These are phyloP conservation scores for Autographa pulchrina DNA, from an alignment of 2,888 invertebrate genomes.

Conservation along the genomic window DNA sequence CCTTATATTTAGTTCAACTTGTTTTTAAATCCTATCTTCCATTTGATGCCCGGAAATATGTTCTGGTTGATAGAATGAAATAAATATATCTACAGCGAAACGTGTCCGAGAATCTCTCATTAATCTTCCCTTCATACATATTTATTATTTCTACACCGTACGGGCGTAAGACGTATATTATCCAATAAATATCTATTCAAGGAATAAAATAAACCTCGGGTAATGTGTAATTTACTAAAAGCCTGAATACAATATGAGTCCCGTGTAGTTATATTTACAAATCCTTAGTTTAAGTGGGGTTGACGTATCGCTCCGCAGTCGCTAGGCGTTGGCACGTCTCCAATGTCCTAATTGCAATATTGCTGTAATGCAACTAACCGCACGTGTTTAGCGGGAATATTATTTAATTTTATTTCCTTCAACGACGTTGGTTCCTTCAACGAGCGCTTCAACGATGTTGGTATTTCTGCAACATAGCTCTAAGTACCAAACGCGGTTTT, in stretches of 20 bases:
- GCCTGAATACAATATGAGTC: slow-evolving; percentile 22
- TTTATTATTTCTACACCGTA: slow-evolving; percentile 1
- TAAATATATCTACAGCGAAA: neutral
- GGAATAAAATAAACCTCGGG: slow-evolving; percentile 26
- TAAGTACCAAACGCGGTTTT: neutral
- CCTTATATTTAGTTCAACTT: neutral
- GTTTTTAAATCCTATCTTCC: neutral
- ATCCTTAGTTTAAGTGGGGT: slow-evolving; percentile 37
- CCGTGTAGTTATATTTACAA: slow-evolving; percentile 49
- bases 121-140: slow-evolving; percentile 4
- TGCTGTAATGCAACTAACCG: slow-evolving; percentile 20
- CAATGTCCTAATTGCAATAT: slow-evolving; percentile 65
- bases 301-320: slow-evolving; percentile 48
- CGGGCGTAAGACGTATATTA: neutral
- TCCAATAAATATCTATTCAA: slow-evolving; percentile 12
- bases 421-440: too few species aligned
- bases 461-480: neutral
- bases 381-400: slow-evolving; percentile 3
- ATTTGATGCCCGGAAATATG: neutral
- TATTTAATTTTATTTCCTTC: slow-evolving; percentile 12
- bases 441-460: neutral
- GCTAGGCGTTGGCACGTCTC: slow-evolving; percentile 60
- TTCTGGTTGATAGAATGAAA: neutral
- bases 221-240: slow-evolving; percentile 48
- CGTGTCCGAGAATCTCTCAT: neutral